Conservation (phyloP, 2,113 vertebrate genomes). For the Rhodinocichla rosea region DNA sequence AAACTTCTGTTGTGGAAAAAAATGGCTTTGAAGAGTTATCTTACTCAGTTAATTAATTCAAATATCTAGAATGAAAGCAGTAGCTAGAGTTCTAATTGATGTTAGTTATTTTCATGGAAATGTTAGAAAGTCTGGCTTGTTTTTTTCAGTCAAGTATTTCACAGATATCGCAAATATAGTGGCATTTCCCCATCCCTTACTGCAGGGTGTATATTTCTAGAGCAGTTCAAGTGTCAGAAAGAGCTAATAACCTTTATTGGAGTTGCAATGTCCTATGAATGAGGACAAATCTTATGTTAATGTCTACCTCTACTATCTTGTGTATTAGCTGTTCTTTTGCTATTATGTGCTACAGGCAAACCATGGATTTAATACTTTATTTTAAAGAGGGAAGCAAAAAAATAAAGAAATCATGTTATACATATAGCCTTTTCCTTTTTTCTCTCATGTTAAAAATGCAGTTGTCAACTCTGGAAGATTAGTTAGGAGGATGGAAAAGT, state of each 20-base stretch:
- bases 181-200: background rate
- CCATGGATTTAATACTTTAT: background rate
- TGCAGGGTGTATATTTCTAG: background rate
- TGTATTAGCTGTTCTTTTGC: background rate
- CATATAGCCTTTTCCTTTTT: background rate
- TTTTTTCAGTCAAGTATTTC: background rate
- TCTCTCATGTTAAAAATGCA: background rate
- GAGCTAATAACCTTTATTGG: background rate
- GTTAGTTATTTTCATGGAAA: background rate
- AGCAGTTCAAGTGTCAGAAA: background rate
- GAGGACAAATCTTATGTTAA: background rate
- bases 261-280: background rate
- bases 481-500: background rate
- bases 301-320: background rate
- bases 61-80: background rate
- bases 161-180: background rate
- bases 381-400: background rate
- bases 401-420: background rate
- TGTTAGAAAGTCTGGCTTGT: background rate
- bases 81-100: background rate
- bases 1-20: background rate
- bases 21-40: background rate
- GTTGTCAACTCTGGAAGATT: background rate
- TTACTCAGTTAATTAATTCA: background rate
- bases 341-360: background rate